phyloP scores from a whole-genome alignment of 2,113 vertebrate genomes.

The Gymnocephalus cernua region DNA sequence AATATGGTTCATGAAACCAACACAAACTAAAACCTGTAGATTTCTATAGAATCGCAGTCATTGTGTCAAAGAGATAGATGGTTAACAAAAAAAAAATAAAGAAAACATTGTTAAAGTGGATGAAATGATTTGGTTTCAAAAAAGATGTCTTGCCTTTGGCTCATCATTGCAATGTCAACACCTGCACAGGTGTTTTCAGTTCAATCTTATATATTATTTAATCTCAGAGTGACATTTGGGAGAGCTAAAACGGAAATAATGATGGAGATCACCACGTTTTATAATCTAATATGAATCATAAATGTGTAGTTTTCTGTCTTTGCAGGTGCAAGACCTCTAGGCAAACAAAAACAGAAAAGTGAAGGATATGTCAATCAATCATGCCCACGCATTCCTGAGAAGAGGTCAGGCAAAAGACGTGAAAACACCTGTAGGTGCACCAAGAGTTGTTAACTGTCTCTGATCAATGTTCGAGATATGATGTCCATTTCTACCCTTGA shows the following conservation, averaged over 20 bases:
- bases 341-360: background rate
- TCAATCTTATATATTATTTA: no score
- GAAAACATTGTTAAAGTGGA: background rate
- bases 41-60: background rate
- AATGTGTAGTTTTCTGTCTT: background rate
- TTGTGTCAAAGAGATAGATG: background rate
- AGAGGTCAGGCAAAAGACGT: background rate
- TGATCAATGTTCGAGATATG: background rate
- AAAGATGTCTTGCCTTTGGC: background rate
- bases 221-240: background rate
- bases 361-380: background rate
- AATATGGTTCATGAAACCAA: background rate
- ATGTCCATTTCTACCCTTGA: background rate
- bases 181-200: no score
- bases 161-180: background rate
- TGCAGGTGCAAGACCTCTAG: background rate
- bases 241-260: background rate
- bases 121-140: background rate
- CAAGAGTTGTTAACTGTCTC: background rate
- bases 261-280: background rate
- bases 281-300: background rate
- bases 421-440: background rate
- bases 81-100: background rate
- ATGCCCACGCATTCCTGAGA: background rate
- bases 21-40: background rate